phyloP scores from a whole-genome alignment of 2,113 vertebrate species.

The Vombatus ursinus region DNA sequence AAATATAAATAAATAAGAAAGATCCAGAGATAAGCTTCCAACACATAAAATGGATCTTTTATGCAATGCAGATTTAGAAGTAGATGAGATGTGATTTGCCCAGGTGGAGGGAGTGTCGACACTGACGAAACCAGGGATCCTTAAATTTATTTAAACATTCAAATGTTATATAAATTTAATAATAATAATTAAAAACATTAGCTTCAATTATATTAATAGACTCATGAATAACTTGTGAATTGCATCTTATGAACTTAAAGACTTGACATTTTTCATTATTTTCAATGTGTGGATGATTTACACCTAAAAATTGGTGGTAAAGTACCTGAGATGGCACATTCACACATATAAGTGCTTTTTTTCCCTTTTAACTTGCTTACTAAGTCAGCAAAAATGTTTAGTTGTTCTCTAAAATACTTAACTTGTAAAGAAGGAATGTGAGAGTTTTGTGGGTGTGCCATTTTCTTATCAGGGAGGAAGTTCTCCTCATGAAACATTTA shows the following conservation, averaged over 20 bases:
- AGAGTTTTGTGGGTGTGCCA: background rate
- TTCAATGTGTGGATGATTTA: background rate
- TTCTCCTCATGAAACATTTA: slow-evolving; percentile 51
- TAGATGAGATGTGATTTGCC: background rate
- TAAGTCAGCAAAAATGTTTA: slow-evolving; percentile 18
- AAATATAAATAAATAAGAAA: background rate
- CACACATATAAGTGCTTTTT: background rate
- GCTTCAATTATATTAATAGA: background rate
- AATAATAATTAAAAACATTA: background rate
- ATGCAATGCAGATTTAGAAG: background rate
- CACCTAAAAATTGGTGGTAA: background rate
- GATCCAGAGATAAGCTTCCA: background rate
- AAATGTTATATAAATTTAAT: background rate
- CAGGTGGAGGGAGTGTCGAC: background rate
- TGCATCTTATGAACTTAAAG: background rate
- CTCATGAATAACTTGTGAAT: background rate
- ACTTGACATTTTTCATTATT: background rate
- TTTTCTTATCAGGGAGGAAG: slow-evolving; percentile 23
- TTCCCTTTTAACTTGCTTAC: background rate
- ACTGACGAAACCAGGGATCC: background rate
- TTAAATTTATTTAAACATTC: background rate
- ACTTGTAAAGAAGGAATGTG: background rate
- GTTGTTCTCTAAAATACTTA: background rate
- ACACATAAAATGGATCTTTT: background rate
- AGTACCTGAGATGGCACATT: background rate